Conservation (phyloP, 1,140 invertebrate genomes). For the Bombus waltoni region DNA sequence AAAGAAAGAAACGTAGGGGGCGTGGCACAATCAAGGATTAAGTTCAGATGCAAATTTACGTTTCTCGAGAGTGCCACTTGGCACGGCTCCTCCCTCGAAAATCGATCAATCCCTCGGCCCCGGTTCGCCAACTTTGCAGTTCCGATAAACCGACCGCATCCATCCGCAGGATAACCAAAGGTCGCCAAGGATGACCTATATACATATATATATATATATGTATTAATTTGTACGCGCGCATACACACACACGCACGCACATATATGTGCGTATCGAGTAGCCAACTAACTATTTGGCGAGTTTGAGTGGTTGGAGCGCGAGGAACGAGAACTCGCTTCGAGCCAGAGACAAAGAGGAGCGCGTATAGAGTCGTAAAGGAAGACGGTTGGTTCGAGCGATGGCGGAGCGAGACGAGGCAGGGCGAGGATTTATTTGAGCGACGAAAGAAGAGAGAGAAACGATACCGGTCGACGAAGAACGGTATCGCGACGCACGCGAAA, state of each 20-base stretch:
- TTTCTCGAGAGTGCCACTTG: not conserved
- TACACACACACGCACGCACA: no score
- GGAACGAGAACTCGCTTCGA: not conserved
- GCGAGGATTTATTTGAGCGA: constrained; percentile 9
- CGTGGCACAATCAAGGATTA: constrained; percentile 48
- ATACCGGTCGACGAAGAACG: not conserved
- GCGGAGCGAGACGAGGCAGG: not conserved
- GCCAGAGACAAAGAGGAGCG: not conserved
- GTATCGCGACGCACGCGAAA: not conserved
- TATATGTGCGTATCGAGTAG: constrained; percentile 14
- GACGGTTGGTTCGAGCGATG: not conserved
- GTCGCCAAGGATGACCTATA: constrained; percentile 31
- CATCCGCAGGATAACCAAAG: not conserved
- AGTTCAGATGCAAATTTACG: constrained; percentile 32
- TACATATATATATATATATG: constrained; percentile 10
- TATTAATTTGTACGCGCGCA: no score
- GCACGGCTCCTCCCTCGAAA: not conserved
- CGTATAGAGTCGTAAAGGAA: constrained; percentile 14
- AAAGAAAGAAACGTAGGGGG: constrained; percentile 34
- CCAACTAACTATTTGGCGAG: constrained; percentile 27
- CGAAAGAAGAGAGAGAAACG: not conserved
- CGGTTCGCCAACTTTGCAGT: not conserved
- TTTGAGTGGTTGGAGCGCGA: not conserved
- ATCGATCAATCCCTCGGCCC: not conserved
- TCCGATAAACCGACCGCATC: not conserved